A percentile compares a stretch with the other conserved stretches of the same genome.
Conservation (phyloP, 2,797 vertebrate species). For the Ctenopoma kingsleyae region DNA sequence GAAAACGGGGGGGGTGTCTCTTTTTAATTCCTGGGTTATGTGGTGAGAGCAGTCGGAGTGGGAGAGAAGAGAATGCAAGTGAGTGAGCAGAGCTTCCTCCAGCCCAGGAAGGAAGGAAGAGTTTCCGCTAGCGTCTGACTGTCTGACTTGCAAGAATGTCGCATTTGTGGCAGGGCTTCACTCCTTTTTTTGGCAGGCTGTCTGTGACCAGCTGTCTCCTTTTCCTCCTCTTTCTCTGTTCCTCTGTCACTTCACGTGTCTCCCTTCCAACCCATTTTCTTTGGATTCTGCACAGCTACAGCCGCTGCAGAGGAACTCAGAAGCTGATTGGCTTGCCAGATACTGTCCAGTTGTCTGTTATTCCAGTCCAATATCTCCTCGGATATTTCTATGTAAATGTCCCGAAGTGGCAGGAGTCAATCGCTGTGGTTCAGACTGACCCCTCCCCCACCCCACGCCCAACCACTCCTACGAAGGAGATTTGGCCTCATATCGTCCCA, state of each 20-base stretch:
- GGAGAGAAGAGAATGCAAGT: slow-evolving; percentile 56
- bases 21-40: slow-evolving; percentile 74
- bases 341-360: slow-evolving; percentile 50
- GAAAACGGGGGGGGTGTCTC: slow-evolving; percentile 51
- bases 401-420: slow-evolving; percentile 37
- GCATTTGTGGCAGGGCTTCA: slow-evolving; percentile 76
- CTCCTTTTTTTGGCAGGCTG: slow-evolving; percentile 76
- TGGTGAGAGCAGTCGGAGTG: slow-evolving; percentile 68
- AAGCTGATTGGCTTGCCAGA: slow-evolving; percentile 67
- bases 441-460: slow-evolving; percentile 21
- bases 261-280: slow-evolving; percentile 79
- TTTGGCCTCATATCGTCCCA: slow-evolving; percentile 85
- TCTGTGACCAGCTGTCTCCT: slow-evolving; percentile 84
- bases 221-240: slow-evolving; percentile 61
- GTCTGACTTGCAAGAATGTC: slow-evolving; percentile 83
- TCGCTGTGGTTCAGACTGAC: slow-evolving; percentile 31
- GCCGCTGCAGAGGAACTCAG: slow-evolving; percentile 68
- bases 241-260: slow-evolving; percentile 74
- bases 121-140: slow-evolving; percentile 80
- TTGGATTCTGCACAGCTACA: slow-evolving; percentile 81
- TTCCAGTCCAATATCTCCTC: slow-evolving; percentile 60
- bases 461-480: slow-evolving; percentile 86
- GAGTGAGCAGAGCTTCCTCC: slow-evolving; percentile 75
- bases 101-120: slow-evolving; percentile 78
- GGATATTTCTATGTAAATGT: slow-evolving; percentile 52